phyloP scores from a whole-genome alignment of 2,888 invertebrate species.

The Aspidiotus destructor region DNA sequence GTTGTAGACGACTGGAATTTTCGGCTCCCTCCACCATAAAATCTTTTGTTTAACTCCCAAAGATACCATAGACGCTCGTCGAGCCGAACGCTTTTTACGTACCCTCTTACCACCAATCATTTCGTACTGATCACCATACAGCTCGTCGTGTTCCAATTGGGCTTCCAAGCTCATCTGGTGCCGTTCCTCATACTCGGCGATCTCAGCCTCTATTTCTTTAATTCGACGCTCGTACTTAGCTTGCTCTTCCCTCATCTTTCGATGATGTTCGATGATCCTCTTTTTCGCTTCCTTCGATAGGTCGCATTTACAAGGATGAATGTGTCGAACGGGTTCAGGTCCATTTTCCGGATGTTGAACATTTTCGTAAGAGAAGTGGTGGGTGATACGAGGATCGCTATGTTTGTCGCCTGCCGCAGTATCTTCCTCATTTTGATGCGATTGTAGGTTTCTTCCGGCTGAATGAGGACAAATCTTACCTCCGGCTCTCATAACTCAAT shows the following conservation, averaged over 20 bases:
- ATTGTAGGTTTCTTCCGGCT: too few species aligned
- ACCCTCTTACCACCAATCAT: slow-evolving; percentile 11
- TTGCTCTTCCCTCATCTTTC: background rate
- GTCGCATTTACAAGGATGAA: slow-evolving; percentile 26
- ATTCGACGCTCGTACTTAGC: slow-evolving; percentile 14
- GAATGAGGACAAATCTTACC: too few species aligned
- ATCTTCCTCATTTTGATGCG: too few species aligned
- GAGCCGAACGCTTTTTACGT: slow-evolving; percentile 26
- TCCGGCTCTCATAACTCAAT: too few species aligned
- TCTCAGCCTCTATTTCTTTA: slow-evolving; percentile 9
- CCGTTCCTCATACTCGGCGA: slow-evolving; percentile 10
- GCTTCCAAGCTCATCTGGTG: slow-evolving; percentile 8
- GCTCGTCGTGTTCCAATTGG: slow-evolving; percentile 8
- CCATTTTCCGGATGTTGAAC: too few species aligned
- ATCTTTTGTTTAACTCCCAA: slow-evolving; percentile 23
- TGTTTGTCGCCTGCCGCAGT: too few species aligned
- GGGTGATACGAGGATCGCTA: too few species aligned
- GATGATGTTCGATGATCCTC: background rate
- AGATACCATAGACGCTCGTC: slow-evolving; percentile 25
- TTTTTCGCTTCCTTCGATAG: background rate
- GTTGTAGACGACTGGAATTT: background rate
- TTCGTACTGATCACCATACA: slow-evolving; percentile 20
- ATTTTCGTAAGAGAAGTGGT: too few species aligned
- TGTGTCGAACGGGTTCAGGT: background rate
- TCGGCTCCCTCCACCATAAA: slow-evolving; percentile 10